A percentile compares a stretch with the other conserved stretches of the same genome.
Evolutionary conservation across 2,113 vertebrate genomes (phyloP).

Genomic region (Melanerpes aurifrons): DNA sequence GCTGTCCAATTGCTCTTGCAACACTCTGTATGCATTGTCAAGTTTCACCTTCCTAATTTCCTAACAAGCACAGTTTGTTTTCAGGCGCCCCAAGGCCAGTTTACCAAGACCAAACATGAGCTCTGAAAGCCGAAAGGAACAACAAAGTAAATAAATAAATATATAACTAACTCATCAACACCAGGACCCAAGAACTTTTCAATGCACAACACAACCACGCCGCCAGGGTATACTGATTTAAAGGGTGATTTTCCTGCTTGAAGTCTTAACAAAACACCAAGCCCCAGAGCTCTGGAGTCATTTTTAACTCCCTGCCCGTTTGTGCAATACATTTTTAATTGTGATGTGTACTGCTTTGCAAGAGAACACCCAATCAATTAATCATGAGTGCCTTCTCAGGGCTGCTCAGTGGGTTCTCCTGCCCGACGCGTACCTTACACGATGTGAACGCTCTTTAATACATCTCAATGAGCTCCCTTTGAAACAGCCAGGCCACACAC

Average conservation of each 20-base stretch:
- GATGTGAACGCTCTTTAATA: conserved; percentile 53
- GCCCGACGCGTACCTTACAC: conserved; percentile 53
- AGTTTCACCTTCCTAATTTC: conserved; percentile 77
- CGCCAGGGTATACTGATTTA: conserved; percentile 18
- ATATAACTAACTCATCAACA: too few relatives aligned
- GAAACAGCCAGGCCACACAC: conserved; percentile 58
- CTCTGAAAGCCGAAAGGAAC: conserved; percentile 51
- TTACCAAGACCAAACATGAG: conserved; percentile 73
- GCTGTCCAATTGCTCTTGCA: conserved; percentile 60
- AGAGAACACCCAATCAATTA: conserved; percentile 83
- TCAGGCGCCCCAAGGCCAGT: conserved; percentile 79
- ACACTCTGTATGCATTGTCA: conserved; percentile 69
- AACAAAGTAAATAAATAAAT: too few relatives aligned
- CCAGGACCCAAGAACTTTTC: conserved; percentile 50
- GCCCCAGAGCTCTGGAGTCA: conserved; percentile 1
- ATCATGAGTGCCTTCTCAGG: conserved; percentile 78
- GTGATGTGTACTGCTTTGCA: conserved; percentile 78
- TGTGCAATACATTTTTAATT: conserved; percentile 83
- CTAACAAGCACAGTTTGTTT: conserved; percentile 81
- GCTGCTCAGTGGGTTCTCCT: conserved; percentile 60
- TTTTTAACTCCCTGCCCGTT: conserved; percentile 72
- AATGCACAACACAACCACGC: conserved; percentile 33
- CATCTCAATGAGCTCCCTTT: conserved; percentile 52
- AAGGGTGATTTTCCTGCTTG: conserved; percentile 28
- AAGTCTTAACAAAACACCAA: conserved; percentile 44